Evolutionary conservation across 2,888 invertebrate species (phyloP).

Genomic region (Mythimna vitellina): DNA sequence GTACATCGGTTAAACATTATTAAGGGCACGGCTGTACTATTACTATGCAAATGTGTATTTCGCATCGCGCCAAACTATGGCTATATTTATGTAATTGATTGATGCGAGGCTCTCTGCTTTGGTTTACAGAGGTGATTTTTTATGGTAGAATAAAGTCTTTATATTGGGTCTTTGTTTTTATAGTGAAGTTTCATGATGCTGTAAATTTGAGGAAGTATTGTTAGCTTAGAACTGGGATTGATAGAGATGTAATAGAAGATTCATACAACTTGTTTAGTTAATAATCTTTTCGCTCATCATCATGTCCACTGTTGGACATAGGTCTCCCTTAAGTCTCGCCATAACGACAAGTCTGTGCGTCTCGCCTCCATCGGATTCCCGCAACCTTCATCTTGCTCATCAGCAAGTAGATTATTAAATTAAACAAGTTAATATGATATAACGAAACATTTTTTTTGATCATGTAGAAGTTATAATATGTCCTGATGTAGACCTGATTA

Average conservation of each 20-base stretch:
- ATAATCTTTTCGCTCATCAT: neutral
- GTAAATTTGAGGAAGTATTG: neutral
- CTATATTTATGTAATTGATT: slow-evolving; percentile 63
- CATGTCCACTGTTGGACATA: too few relatives aligned
- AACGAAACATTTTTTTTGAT: too few relatives aligned
- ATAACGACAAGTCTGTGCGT: too few relatives aligned
- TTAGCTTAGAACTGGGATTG: neutral
- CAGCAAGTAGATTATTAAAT: too few relatives aligned
- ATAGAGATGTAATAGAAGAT: neutral
- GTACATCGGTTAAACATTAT: slow-evolving; percentile 72
- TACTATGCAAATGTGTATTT: slow-evolving; percentile 74
- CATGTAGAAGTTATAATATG: too few relatives aligned
- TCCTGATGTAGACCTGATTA: too few relatives aligned
- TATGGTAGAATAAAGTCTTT: slow-evolving; percentile 45
- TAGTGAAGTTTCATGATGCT: neutral
- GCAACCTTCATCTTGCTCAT: too few relatives aligned
- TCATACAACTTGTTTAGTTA: neutral
- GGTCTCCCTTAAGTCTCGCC: too few relatives aligned
- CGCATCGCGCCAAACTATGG: slow-evolving; percentile 41
- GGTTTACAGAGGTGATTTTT: slow-evolving; percentile 33
- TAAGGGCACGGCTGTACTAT: slow-evolving; percentile 66
- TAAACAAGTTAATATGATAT: too few relatives aligned
- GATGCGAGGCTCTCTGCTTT: slow-evolving; percentile 41
- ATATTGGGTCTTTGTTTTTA: slow-evolving; percentile 25
- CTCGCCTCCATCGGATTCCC: too few relatives aligned